Base-by-base conservation (phyloP, 2,888 invertebrate species). In the Hoplodrina blanda region DNA sequence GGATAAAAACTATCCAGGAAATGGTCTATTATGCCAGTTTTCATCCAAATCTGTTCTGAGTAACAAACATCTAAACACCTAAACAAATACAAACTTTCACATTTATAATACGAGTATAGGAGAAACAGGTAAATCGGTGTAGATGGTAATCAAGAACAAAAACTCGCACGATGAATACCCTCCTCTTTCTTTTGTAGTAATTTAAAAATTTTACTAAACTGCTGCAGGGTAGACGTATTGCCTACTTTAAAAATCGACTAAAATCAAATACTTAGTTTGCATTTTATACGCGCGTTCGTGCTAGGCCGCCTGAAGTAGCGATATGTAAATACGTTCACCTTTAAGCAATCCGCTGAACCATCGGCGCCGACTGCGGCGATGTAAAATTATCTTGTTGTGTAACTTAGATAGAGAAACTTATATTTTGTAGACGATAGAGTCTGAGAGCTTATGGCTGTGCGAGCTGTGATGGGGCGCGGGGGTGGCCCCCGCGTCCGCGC, bases 351-450 rank as follows among this genome's bases (percentile, higher is more conserved):
- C 69, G 70, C 69, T 57, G 62, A 56, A 77, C 85, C 85, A 86
- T 86, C 83, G 85, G 76, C 81, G 85, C 82, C 75, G 74, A 79
- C 77, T 81, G 88, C 82, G 76, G 63, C 84, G 84, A 84, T 84
- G 83, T 82, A 84, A 82, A 83, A 82, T 83, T 78, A 82, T 86
- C 84, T 78, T 64, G 68, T 83, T 78, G 75, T 80, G 81, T 82
- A 79, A 79, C 68, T 73, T 78, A 81, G 52, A 80, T 81, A 78
- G 68, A 78, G 63, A 76, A 78, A 75, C 67, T 69, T 78, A 77
- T 83, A 63, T 82, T 85, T 79, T 73, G 77, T 85, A 78, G 78
- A 71, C 63, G 73, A 70, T 72, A 63, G 67, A 73, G 78, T 68
- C 65, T 64, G 76, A 66, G 76, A 76, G 85, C 76, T 73, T 70